These are phyloP conservation scores for Brachyptera putata DNA, from an alignment of 2,888 invertebrate genomes.

Conservation along the genomic window DNA sequence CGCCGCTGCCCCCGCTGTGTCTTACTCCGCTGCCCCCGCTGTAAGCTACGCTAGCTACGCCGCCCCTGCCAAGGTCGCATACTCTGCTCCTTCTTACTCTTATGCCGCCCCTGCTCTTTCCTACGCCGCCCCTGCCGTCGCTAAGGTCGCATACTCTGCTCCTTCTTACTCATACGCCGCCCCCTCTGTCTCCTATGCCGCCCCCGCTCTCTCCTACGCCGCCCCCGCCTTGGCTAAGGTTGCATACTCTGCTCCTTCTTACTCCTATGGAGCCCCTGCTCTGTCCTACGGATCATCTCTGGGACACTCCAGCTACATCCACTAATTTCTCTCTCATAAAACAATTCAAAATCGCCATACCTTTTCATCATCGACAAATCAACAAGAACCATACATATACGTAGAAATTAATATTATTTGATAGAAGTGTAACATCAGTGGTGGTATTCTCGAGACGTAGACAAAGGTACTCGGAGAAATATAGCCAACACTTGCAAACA, in stretches of 20 bases:
- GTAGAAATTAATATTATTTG: too few species aligned
- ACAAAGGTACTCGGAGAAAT: too few species aligned
- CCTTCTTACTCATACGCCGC: conserved; percentile 16
- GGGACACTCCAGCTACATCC: conserved; percentile 13
- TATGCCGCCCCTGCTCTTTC: conserved; percentile 25
- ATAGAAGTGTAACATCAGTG: too few species aligned
- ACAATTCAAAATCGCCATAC: neutral
- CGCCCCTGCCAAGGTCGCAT: conserved; percentile 15
- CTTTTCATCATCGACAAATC: neutral
- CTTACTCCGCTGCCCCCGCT: conserved; percentile 14
- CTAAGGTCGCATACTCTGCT: conserved; percentile 17
- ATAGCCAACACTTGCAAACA: too few species aligned
- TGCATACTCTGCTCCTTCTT: conserved; percentile 19
- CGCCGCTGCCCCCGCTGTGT: conserved; percentile 19
- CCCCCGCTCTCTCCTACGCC: conserved; percentile 19
- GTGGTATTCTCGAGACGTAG: too few species aligned
- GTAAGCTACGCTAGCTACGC: conserved; percentile 16
- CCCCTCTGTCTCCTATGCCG: conserved; percentile 8
- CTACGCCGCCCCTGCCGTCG: conserved; percentile 24
- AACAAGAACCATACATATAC: neutral
- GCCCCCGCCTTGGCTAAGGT: conserved; percentile 16
- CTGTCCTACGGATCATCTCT: conserved; percentile 16
- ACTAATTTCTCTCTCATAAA: too few species aligned
- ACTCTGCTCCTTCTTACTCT: conserved; percentile 15
- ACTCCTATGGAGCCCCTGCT: conserved; percentile 22